phyloP scores from a whole-genome alignment of 2,888 invertebrate species.

The Conops quadrifasciatus region DNA sequence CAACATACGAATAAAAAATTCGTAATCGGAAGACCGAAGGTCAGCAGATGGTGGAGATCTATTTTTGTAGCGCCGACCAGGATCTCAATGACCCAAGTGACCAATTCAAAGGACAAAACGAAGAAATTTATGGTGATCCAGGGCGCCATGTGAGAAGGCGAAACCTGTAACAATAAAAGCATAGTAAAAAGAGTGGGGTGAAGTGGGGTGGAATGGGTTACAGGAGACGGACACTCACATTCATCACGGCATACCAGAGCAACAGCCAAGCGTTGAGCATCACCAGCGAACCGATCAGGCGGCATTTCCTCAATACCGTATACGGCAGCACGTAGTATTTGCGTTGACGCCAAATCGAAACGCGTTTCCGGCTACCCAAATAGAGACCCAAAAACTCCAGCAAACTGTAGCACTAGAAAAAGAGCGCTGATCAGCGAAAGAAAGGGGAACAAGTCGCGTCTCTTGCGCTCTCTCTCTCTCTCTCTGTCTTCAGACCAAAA shows the following conservation, averaged over 20 bases:
- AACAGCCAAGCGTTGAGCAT: slow-evolving; percentile 50
- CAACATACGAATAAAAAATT: slow-evolving; percentile 48
- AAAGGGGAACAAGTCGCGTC: no score
- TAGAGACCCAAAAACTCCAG: slow-evolving; percentile 41
- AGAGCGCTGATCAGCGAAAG: no score
- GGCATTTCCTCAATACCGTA: slow-evolving; percentile 49
- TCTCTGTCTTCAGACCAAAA: no score
- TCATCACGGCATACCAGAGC: slow-evolving; percentile 48
- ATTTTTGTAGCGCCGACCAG: slow-evolving; percentile 46
- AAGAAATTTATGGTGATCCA: slow-evolving; percentile 51
- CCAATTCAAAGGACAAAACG: slow-evolving; percentile 47
- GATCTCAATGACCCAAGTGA: slow-evolving; percentile 49
- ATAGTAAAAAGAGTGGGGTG: neutral
- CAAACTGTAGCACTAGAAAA: slow-evolving; percentile 44
- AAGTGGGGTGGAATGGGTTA: neutral
- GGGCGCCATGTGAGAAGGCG: slow-evolving; percentile 50
- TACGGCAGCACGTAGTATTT: slow-evolving; percentile 48
- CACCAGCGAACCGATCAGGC: slow-evolving; percentile 50
- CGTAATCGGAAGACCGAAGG: slow-evolving; percentile 40
- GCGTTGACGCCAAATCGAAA: slow-evolving; percentile 48
- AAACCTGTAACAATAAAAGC: slow-evolving; percentile 45
- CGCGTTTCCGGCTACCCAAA: slow-evolving; percentile 38
- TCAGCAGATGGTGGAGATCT: slow-evolving; percentile 44
- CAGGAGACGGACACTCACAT: slow-evolving; percentile 35
- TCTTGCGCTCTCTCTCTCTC: neutral